Conservation (phyloP, 2,113 vertebrate genomes). For the Hystrix cristata region DNA sequence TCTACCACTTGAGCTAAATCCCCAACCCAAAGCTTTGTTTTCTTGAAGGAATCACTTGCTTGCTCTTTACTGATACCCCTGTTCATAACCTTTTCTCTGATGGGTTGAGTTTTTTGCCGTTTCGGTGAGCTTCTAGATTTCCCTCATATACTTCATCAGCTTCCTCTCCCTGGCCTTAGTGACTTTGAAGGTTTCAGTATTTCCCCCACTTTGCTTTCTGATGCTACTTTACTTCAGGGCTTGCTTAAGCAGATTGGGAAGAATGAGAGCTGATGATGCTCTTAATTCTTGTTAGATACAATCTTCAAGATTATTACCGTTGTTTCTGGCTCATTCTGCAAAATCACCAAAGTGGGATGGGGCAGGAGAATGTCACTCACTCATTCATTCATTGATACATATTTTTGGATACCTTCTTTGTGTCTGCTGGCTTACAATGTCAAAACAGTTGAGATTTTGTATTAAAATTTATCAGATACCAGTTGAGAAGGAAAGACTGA, state of each 20-base stretch:
- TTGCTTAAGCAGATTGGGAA: not conserved
- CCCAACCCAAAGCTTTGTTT: not conserved
- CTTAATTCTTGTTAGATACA: not conserved
- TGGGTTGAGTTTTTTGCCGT: not conserved
- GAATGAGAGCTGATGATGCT: not conserved
- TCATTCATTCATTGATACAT: not conserved
- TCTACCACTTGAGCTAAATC: too few relatives aligned
- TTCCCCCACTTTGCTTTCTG: not conserved
- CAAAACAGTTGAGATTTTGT: conserved; percentile 9
- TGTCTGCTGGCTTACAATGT: not conserved
- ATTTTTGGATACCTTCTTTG: not conserved
- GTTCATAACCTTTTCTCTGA: not conserved
- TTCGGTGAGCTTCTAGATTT: not conserved
- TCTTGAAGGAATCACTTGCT: not conserved
- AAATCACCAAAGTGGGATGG: not conserved
- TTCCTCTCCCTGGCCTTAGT: not conserved
- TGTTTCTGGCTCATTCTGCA: not conserved
- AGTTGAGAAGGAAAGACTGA: not conserved
- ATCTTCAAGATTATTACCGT: not conserved
- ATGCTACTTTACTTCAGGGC: not conserved
- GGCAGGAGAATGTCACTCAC: not conserved
- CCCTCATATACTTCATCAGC: not conserved
- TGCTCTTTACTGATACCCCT: not conserved
- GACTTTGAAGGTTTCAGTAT: not conserved
- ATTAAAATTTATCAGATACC: not conserved